Evolutionary conservation across 2,888 invertebrate species (phyloP).

Genomic region (Onthophagus sagittarius): DNA sequence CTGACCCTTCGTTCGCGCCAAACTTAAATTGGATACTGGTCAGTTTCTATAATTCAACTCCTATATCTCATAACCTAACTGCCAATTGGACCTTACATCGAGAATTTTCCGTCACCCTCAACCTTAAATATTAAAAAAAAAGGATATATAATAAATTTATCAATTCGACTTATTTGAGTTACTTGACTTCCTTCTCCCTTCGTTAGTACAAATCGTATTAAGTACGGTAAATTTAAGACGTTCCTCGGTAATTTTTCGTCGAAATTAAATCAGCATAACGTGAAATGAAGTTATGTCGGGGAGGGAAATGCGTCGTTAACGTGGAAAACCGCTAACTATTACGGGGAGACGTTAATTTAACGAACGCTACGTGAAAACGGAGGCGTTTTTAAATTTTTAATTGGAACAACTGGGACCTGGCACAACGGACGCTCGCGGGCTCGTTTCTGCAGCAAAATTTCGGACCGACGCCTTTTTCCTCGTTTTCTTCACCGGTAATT

Average conservation of each 20-base stretch:
- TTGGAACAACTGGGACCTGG: neutral
- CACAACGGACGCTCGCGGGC: too few species aligned
- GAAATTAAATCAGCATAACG: neutral
- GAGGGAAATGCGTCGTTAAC: neutral
- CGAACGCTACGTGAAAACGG: neutral
- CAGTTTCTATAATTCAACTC: slow-evolving; percentile 51
- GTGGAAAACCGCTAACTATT: neutral
- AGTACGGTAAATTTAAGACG: neutral
- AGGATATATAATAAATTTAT: too few species aligned
- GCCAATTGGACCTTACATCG: slow-evolving; percentile 26
- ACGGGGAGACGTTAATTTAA: neutral
- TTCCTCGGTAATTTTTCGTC: neutral
- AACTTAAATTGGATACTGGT: slow-evolving; percentile 52
- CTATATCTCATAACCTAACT: slow-evolving; percentile 48
- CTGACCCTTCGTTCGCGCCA: slow-evolving; percentile 47
- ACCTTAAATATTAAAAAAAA: slow-evolving; percentile 21
- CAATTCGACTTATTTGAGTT: too few species aligned
- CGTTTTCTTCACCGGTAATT: neutral
- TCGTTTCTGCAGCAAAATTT: neutral
- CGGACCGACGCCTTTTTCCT: neutral
- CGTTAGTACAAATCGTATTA: neutral
- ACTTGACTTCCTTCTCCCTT: neutral
- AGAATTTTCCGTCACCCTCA: slow-evolving; percentile 16
- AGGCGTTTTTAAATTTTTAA: neutral
- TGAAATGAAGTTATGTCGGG: neutral